phyloP scores from a whole-genome alignment of 1,140 invertebrate genomes.

The Neomicropteryx cornuta region DNA sequence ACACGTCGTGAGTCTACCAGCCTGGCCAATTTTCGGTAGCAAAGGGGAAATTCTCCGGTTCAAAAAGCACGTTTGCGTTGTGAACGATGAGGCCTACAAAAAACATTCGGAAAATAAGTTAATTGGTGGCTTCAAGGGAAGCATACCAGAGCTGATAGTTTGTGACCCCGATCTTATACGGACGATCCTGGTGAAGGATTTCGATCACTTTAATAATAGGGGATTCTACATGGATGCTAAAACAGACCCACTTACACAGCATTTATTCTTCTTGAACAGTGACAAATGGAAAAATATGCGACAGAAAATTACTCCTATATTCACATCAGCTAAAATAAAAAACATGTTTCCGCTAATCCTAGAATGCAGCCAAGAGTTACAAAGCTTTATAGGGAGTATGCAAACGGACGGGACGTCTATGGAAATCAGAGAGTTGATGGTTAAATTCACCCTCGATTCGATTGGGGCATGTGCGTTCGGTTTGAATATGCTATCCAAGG shows the following conservation, averaged over 20 bases:
- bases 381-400: slow-evolving; percentile 18
- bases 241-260: slow-evolving; percentile 39
- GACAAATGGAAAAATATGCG: slow-evolving; percentile 35
- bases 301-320: slow-evolving; percentile 32
- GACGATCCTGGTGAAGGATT: slow-evolving; percentile 34
- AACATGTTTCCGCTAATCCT: slow-evolving; percentile 35
- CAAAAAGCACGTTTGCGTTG: slow-evolving; percentile 12
- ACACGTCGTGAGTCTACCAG: no score
- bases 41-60: background rate
- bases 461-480: background rate
- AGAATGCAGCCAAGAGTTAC: slow-evolving; percentile 25
- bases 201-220: slow-evolving; percentile 33
- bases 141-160: slow-evolving; percentile 28
- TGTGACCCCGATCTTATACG: slow-evolving; percentile 38
- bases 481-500: slow-evolving; percentile 1
- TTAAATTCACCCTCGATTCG: slow-evolving; percentile 10
- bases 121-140: slow-evolving; percentile 25
- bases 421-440: slow-evolving; percentile 10
- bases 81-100: slow-evolving; percentile 16
- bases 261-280: slow-evolving; percentile 40
- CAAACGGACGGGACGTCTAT: slow-evolving; percentile 14
- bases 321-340: slow-evolving; percentile 39
- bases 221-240: slow-evolving; percentile 32
- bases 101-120: slow-evolving; percentile 14
- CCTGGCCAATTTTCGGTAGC: no score